Evolutionary conservation across 2,797 vertebrate species (phyloP), one percentile per base, ranked within the genome.

Genomic region (Bryconaethiops microstoma): DNA sequence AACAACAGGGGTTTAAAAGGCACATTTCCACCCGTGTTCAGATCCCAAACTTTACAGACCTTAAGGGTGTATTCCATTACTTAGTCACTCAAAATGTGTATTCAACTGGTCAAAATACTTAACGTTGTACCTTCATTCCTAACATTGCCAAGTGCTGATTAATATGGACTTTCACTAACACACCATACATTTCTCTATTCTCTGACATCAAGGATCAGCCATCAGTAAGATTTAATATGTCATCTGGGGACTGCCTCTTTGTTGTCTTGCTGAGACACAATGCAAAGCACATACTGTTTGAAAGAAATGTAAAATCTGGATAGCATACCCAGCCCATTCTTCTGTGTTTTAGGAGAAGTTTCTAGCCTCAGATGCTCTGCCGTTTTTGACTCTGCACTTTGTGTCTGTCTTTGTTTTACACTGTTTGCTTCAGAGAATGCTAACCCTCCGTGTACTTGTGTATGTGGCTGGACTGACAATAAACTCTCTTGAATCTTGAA

Each of bases 1-100:
- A 59, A 79, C 76, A 74, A 55, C 77, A 65, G 76, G 60, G 17
- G 39, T 59, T 64, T 64, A 21, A 42, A 74, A 19, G 7, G 50
- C 60, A 9, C 60, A 7, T 48, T 52, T 25, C 16, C 14, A 29
- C 23, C 48, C 29, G 10, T 25, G 21, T 52, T 52, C 23, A 65
- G 9, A 68, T 45, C 42, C 64, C 19, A 57, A 62, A 62, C n/a
- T 17, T 59, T 23, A 17, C n/a, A 23, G 10, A 10, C 57, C 17
- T 21, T 59, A 23, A 2, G 57, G n/a, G 19, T 25, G 25, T 5
- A 9, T 62, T 62, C 21, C 23, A 60, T 7, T 57, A 0, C 5
- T 19, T 55, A 35, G 17, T 12, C 6, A 42, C 5, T 67, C 39
- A 35, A 67, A 19, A 67, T 42, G 35, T 42, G 17, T 45, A 42